These are phyloP conservation scores for Athrips mouffetella DNA, from an alignment of 2,888 invertebrate genomes.

Conservation along the genomic window DNA sequence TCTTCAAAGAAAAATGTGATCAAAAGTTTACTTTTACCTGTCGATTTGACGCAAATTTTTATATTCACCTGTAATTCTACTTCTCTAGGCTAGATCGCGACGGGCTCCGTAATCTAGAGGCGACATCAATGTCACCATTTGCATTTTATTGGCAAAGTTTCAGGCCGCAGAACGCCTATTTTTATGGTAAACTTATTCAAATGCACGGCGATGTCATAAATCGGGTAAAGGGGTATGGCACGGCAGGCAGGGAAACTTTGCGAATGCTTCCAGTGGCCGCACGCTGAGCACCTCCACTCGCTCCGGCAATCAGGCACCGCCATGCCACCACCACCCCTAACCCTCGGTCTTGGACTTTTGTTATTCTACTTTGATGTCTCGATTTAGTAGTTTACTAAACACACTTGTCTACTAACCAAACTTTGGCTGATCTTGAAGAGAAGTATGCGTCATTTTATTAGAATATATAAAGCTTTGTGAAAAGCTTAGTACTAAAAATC, in stretches of 20 bases:
- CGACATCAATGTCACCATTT: slow-evolving; percentile 66
- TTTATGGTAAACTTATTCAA: slow-evolving; percentile 76
- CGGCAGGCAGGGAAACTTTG: slow-evolving; percentile 54
- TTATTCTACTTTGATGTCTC: slow-evolving; percentile 9
- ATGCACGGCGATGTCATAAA: slow-evolving; percentile 71
- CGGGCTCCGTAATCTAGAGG: slow-evolving; percentile 40
- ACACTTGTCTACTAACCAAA: neutral
- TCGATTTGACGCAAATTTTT: neutral
- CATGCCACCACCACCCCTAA: neutral
- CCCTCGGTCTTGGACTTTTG: slow-evolving; percentile 1
- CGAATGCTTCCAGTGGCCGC: slow-evolving; percentile 41
- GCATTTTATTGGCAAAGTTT: slow-evolving; percentile 76
- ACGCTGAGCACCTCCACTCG: slow-evolving; percentile 9
- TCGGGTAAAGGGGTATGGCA: slow-evolving; percentile 66
- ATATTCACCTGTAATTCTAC: neutral
- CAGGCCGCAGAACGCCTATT: slow-evolving; percentile 68
- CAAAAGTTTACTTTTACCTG: no score
- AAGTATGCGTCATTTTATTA: no score
- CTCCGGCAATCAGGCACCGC: neutral
- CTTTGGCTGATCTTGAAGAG: no score
- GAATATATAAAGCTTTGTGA: no score
- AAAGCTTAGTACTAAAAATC: no score
- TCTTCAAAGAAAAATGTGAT: no score
- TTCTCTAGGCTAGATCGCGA: slow-evolving; percentile 30
- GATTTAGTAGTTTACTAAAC: neutral